Conservation (phyloP, 2,888 invertebrate genomes). For the Pimpla rufipes region DNA sequence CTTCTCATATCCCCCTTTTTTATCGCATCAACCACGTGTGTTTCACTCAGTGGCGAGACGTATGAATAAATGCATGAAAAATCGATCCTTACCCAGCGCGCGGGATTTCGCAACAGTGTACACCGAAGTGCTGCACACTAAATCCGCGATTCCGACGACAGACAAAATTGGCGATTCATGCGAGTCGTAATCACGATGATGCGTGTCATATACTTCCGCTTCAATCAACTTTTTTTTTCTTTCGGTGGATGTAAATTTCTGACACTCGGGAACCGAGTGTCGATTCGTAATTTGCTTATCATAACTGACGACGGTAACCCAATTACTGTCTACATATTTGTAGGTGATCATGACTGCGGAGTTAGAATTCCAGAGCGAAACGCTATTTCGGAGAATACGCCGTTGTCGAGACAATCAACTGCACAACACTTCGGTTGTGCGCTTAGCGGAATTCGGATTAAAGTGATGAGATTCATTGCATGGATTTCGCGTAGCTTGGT, state of each 20-base stretch:
- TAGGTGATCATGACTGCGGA: neutral
- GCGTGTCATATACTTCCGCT: neutral
- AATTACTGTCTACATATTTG: neutral
- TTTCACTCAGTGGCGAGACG: conserved; percentile 9
- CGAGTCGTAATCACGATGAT: neutral
- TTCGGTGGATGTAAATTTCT: neutral
- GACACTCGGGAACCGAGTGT: neutral
- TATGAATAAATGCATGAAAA: conserved; percentile 44
- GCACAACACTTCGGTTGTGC: conserved; percentile 47
- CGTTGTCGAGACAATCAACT: conserved; percentile 2
- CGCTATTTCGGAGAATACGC: neutral
- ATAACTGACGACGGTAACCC: neutral
- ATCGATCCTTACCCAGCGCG: conserved; percentile 30
- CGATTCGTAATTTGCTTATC: neutral
- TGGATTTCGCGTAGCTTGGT: conserved; percentile 59
- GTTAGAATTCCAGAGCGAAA: neutral
- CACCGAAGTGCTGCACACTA: neutral
- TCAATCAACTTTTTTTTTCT: neutral
- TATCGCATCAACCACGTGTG: conserved; percentile 24
- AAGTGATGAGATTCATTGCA: conserved; percentile 65
- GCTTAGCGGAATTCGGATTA: conserved; percentile 64
- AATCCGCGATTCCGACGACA: neutral
- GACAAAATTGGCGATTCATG: neutral
- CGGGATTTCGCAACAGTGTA: neutral
- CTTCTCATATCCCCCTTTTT: conserved; percentile 25